A percentile compares a stretch with the other conserved stretches of the same genome.
phyloP scores from a whole-genome alignment of 2,797 vertebrate species.

The Ceryle rudis region DNA sequence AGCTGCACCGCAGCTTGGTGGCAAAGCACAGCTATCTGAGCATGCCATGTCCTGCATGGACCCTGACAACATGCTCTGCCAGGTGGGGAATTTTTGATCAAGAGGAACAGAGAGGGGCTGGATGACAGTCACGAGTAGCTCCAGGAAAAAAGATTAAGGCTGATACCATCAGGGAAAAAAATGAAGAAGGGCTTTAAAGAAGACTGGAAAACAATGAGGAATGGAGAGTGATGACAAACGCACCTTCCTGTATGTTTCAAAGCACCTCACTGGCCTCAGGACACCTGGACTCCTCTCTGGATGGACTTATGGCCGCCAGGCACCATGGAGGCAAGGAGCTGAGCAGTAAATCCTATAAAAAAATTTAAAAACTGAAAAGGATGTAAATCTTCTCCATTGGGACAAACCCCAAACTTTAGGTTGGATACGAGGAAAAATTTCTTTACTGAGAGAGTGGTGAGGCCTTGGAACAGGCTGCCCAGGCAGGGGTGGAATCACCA shows the following conservation, averaged over 20 bases:
- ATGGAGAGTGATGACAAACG: neutral
- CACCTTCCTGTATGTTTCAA: neutral
- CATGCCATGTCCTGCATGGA: fast-evolving
- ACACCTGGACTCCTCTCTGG: neutral
- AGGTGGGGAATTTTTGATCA: neutral
- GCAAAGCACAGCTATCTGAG: neutral
- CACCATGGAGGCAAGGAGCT: neutral
- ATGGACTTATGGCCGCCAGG: neutral
- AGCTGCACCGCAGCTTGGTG: neutral
- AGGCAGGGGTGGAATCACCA: too few relatives aligned
- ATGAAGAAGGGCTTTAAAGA: neutral
- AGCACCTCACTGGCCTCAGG: neutral
- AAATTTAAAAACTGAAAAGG: neutral
- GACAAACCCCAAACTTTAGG: neutral
- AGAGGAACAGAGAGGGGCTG: neutral
- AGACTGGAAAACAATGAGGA: neutral
- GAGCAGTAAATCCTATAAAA: neutral
- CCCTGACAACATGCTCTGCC: fast-evolving
- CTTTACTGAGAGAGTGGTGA: too few relatives aligned
- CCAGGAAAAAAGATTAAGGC: neutral
- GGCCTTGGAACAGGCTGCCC: too few relatives aligned
- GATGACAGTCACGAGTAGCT: neutral
- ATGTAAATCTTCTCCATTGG: neutral
- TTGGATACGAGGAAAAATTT: too few relatives aligned
- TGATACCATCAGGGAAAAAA: neutral